These are phyloP conservation scores for Artibeus jamaicensis DNA, from an alignment of 2,797 vertebrate species.

Conservation along the genomic window DNA sequence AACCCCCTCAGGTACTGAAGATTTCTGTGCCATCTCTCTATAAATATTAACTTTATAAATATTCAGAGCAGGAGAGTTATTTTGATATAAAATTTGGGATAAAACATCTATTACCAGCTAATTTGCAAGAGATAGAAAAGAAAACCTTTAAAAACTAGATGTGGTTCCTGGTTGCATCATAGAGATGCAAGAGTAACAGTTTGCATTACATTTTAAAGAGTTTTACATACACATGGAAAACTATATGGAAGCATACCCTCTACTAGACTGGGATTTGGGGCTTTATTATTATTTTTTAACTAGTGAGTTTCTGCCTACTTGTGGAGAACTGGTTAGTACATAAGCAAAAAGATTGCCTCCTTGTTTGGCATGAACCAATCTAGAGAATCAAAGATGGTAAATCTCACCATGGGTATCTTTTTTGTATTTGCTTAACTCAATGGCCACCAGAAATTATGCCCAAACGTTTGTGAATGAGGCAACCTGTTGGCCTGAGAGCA, in stretches of 20 bases:
- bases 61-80: not conserved
- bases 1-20: not conserved
- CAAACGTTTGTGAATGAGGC: not conserved
- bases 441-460: not conserved
- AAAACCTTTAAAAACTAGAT: not conserved
- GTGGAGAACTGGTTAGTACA: not conserved
- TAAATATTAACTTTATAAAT: constrained; percentile 26
- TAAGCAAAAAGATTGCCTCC: not conserved
- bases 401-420: not conserved
- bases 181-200: too few species aligned
- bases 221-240: not conserved
- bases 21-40: not conserved
- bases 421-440: not conserved
- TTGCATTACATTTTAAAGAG: too few species aligned
- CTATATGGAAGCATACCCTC: not conserved
- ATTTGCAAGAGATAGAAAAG: not conserved
- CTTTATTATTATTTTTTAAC: not conserved
- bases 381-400: not conserved
- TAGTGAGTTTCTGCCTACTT: not conserved
- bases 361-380: not conserved
- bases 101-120: not conserved
- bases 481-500: not conserved
- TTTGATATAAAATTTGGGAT: not conserved
- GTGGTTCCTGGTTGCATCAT: not conserved
- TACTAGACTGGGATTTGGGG: not conserved